Percentiles rank a stretch among this genome's conserved stretches.
These are phyloP conservation scores for Enteromius anoplus DNA, from an alignment of 2,797 vertebrate genomes.

Conservation along the genomic window DNA sequence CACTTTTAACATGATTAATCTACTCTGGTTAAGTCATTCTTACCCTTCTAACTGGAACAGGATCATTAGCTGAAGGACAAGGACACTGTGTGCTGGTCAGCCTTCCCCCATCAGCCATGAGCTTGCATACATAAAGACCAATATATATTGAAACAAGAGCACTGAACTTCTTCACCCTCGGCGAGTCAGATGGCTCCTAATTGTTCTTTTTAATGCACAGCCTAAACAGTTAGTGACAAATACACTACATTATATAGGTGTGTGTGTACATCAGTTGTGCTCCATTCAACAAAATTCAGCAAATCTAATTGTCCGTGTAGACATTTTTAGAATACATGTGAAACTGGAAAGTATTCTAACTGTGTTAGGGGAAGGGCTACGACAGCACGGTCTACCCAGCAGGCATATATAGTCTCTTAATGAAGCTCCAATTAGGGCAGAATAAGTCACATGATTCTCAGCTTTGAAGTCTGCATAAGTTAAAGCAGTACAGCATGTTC, in stretches of 20 bases:
- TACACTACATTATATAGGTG: not conserved
- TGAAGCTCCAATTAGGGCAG: constrained; percentile 78
- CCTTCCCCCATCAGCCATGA: constrained; percentile 49
- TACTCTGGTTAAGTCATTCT: constrained; percentile 63
- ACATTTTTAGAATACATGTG: not conserved
- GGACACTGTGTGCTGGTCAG: constrained; percentile 65
- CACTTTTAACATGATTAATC: constrained; percentile 73
- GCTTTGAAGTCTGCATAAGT: constrained; percentile 74
- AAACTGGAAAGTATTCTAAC: not conserved
- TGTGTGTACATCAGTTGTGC: not conserved
- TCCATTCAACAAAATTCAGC: not conserved
- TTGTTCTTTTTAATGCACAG: constrained; percentile 55
- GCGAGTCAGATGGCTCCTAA: constrained; percentile 65
- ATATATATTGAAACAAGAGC: constrained; percentile 63
- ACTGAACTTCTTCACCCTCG: constrained; percentile 70
- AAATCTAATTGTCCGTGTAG: not conserved
- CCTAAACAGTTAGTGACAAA: constrained; percentile 59
- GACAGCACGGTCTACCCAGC: constrained; percentile 56
- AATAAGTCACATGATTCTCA: constrained; percentile 72
- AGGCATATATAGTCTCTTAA: constrained; percentile 72
- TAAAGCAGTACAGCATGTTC: constrained; percentile 66
- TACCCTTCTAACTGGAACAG: constrained; percentile 60
- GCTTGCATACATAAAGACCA: constrained; percentile 68
- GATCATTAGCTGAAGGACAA: constrained; percentile 68
- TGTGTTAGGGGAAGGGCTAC: not conserved